Base-by-base conservation (phyloP, 1,140 invertebrate genomes). In the Euura lappo region DNA sequence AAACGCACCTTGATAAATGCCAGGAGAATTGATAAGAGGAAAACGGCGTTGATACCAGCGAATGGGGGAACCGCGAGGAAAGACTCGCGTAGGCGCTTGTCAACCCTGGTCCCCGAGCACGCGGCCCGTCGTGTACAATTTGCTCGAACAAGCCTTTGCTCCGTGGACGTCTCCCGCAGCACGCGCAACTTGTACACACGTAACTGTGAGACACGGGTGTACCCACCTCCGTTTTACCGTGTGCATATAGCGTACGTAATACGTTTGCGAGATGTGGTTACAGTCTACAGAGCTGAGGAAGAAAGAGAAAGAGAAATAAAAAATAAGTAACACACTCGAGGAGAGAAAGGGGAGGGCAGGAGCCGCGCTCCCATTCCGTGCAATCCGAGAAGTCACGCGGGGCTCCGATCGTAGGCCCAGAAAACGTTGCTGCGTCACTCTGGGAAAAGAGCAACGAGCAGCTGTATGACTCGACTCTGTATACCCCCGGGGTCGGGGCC, bases 111-210 rank as follows among this genome's bases (percentile, higher is more conserved):
- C 51, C 3, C 51, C 8, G 13, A 60, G 51, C 51, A n/a, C 51
- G 51, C 10, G 51, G 6, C 51, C 51, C 51, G 51, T 60, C 51
- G 51, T 60, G 51, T 60, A 60, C 51, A 60, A 60, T 60, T 60
- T 60, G 51, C 51, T 60, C 51, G 51, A 60, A 60, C 51, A 60
- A 60, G 51, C 51, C 51, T n/a, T 60, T 73, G 64, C 72, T 73
- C 70, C 72, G 11, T 45, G n/a, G 68, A 10, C 47, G 46, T 69
- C 72, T 70, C n/a, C 28, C n/a, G 51, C 71, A 10, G 68, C 68
- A 45, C 71, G 44, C 51, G 65, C 28, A 28, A 28, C 28, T 45
- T 73, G 68, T 73, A 69, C n/a, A 73, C 68, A 73, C 70, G 51
- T 73, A 10, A 60, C 47, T 71, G 51, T 42, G 47, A 42, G 4